Evolutionary conservation across 53 echinoderm and acorn worm species (phyloP), one percentile per base, ranked within the genome.

Genomic region (Echinometra lucunter): DNA sequence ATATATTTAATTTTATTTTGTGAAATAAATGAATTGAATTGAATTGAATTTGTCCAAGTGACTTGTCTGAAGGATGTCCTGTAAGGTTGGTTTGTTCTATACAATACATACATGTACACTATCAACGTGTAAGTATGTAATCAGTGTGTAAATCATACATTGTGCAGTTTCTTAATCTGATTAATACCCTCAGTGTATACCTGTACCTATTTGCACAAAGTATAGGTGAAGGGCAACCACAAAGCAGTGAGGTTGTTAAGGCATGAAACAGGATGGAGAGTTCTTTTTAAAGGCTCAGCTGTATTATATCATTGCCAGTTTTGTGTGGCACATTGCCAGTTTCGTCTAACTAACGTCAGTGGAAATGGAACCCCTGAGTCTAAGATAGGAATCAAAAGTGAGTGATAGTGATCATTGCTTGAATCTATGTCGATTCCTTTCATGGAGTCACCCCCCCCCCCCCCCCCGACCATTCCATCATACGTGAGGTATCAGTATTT

Each of bases 381-480:
- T 47, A 11, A 49, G 47, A n/a, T n/a, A n/a, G n/a, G n/a, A n/a
- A n/a, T n/a, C n/a, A 49, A 49, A 85, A 85, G 28, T 85, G 45
- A 85, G 81, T 30, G 85, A 85, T 85, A 85, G 49, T 16, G 13
- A 85, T 85, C 85, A 85, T 85, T 85, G 53, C 85, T 85, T 45
- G 85, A n/a, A 85, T 85, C 45, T 47, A 12, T 85, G 28, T 30
- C 45, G n/a, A 49, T 47, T 85, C 49, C 85, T 49, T 85, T 85
- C 44, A 12, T 78, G 2, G 19, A 78, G 78, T 6, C 45, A n/a
- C n/a, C 45, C 85, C 47, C 16, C 8, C 27, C 27, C 10, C n/a
- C n/a, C 8, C 27, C 27, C 10, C n/a, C n/a, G n/a, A 85, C 85
- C 49, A 49, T n/a, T 28, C 49, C 28, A 53, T 28, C 47, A n/a